Base-by-base conservation (phyloP, 2,888 invertebrate species). In the Barypeithes pellucidus region DNA sequence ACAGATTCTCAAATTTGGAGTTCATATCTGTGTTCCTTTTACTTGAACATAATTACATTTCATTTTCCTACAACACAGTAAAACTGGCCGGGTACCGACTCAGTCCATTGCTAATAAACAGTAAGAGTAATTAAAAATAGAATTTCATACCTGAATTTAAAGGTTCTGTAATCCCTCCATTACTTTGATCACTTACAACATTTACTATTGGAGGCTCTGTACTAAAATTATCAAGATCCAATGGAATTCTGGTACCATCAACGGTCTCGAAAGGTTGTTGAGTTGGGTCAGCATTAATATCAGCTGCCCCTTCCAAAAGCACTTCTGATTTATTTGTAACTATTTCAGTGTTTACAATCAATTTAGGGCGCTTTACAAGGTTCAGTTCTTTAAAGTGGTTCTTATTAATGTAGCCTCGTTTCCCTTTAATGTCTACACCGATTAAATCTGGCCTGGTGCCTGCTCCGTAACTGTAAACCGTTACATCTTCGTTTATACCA, bases 391-490 rank as follows among this genome's bases (percentile, higher is more conserved):
- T 86, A 61, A 95, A 82, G 78, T 91, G 88, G 0, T 80, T 81
- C 65, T 87, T 86, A 22, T 90, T 91, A 0, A 89, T 90, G 84
- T 92, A 94, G 22, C 95, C 95, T 72, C 89, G 84, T 81, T 89
- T 89, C 33, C 91, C 93, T 76, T 89, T 87, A 54, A 94, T 90
- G 85, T 89, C 90, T 52, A 89, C 92, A 76, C 91, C 93, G 93
- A 93, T 94, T 60, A 91, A 83, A 75, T 90, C 89, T 20, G 80
- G 69, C 73, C 89, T 87, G 24, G 86, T 86, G 60, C 91, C 93
- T 81, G 91, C 92, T 78, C 91, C 89, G 86, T 94, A 94, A 84
- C 94, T 93, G 80, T 87, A 91, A 75, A 95, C 88, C 57, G 85
- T 87, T 9, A 92, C 90, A 0, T 89, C 86, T 7, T 85, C 81